phyloP scores from a whole-genome alignment of 92 coral and sea anemone genomes.

The Pocillopora grandis region DNA sequence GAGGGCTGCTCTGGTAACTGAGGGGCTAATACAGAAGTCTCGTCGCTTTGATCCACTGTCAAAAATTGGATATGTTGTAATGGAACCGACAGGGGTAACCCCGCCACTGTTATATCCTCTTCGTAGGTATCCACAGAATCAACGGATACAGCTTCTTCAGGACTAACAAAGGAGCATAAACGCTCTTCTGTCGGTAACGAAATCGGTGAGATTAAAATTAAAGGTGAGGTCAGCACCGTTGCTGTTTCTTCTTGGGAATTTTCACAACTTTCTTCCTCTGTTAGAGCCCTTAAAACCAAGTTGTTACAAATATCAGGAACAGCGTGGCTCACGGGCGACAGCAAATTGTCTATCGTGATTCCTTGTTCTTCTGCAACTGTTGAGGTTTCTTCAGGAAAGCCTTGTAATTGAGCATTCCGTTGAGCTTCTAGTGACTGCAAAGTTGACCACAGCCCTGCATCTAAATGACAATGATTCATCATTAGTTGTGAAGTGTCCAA shows the following conservation, averaged over 20 bases:
- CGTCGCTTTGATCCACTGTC: not conserved
- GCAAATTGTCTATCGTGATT: not conserved
- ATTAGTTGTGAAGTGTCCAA: not conserved
- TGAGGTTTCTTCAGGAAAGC: not conserved
- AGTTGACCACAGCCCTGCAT: constrained; percentile 22
- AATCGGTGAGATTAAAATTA: constrained; percentile 5
- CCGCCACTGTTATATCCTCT: not conserved
- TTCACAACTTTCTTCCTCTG: not conserved
- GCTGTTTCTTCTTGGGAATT: not conserved
- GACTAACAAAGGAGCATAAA: constrained; percentile 8
- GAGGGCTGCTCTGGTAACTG: constrained; percentile 40
- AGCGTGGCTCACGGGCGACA: not conserved
- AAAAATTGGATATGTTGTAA: constrained; percentile 23
- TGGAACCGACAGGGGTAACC: constrained; percentile 18
- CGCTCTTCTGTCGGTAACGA: constrained; percentile 19
- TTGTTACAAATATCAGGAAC: not conserved
- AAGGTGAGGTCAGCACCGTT: constrained; percentile 19
- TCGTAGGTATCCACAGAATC: constrained; percentile 3
- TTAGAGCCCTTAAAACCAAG: not conserved
- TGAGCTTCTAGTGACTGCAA: not conserved
- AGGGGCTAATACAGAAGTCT: constrained; percentile 47
- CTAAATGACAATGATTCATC: not conserved
- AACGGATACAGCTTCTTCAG: constrained; percentile 4
- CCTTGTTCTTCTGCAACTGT: not conserved
- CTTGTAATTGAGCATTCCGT: not conserved